phyloP scores from a whole-genome alignment of 35 echinoderm and acorn worm species.

The Ophiothrix spiculata region DNA sequence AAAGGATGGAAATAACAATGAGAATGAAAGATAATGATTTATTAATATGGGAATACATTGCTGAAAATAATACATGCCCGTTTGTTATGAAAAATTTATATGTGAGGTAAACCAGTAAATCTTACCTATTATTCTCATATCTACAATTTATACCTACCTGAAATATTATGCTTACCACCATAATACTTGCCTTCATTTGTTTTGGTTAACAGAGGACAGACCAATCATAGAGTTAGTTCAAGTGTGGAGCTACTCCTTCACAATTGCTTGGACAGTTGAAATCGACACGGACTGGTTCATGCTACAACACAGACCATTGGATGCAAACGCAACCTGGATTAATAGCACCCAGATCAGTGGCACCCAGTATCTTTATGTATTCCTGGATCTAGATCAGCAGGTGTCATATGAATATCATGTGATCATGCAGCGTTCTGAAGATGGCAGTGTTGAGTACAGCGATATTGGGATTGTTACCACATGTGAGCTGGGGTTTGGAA shows the following conservation, averaged over 20 bases:
- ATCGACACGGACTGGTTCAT: conserved; percentile 79
- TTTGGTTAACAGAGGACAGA: conserved; percentile 69
- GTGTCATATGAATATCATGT: conserved; percentile 57
- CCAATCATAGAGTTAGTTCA: conserved; percentile 45
- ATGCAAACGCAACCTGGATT: conserved; percentile 34
- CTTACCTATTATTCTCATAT: no score
- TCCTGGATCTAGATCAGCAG: conserved; percentile 56
- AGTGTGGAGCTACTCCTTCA: conserved; percentile 81
- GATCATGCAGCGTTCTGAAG: conserved; percentile 51
- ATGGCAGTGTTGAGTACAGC: conserved; percentile 39
- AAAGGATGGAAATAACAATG: neutral
- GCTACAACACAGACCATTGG: conserved; percentile 32
- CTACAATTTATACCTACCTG: no score
- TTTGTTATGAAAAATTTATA: neutral
- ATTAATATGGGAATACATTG: no score
- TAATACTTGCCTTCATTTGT: no score
- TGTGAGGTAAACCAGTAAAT: neutral
- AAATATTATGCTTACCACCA: no score
- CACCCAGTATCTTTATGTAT: conserved; percentile 53
- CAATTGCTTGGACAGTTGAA: conserved; percentile 64
- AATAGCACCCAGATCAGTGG: conserved; percentile 34
- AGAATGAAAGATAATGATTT: neutral
- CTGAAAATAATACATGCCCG: no score
- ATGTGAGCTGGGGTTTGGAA: conserved; percentile 58
- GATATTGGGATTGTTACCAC: conserved; percentile 29